These are phyloP conservation scores for Drepanosiphum platanoidis DNA, from an alignment of 2,888 invertebrate genomes.

Conservation along the genomic window DNA sequence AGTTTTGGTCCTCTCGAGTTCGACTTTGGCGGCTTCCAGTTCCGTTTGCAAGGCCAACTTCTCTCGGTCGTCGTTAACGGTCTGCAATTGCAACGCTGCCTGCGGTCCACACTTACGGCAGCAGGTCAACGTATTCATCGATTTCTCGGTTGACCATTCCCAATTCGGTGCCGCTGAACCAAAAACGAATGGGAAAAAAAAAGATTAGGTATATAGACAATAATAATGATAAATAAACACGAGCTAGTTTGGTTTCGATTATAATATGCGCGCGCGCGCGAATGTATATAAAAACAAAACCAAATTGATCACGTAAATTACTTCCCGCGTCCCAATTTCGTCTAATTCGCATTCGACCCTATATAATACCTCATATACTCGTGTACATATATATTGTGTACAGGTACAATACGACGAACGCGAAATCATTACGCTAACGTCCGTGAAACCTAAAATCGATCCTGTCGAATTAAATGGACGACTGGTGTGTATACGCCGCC, in stretches of 20 bases:
- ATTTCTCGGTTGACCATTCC: conserved; percentile 64
- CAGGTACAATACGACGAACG: not conserved
- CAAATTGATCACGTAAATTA: conserved; percentile 29
- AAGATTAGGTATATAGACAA: not conserved
- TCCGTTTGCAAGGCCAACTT: conserved; percentile 67
- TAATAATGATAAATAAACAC: conserved; percentile 32
- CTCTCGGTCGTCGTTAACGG: conserved; percentile 65
- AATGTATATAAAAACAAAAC: conserved; percentile 34
- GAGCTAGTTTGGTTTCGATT: not conserved
- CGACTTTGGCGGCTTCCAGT: conserved; percentile 68
- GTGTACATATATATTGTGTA: no score
- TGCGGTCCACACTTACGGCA: conserved; percentile 63
- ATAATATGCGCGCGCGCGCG: no score
- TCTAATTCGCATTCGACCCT: conserved; percentile 15
- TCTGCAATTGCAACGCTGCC: conserved; percentile 52
- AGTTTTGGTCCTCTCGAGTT: conserved; percentile 68
- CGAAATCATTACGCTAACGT: conserved; percentile 28
- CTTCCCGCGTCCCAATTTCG: conserved; percentile 39
- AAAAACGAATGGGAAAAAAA: conserved; percentile 20
- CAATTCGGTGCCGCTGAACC: conserved; percentile 63
- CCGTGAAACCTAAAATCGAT: conserved; percentile 54
- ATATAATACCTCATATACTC: no score
- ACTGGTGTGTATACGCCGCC: no score
- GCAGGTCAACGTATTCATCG: conserved; percentile 63
- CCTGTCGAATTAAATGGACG: conserved; percentile 14